phyloP scores from a whole-genome alignment of 2,888 invertebrate species.

The Watsonalla binaria region DNA sequence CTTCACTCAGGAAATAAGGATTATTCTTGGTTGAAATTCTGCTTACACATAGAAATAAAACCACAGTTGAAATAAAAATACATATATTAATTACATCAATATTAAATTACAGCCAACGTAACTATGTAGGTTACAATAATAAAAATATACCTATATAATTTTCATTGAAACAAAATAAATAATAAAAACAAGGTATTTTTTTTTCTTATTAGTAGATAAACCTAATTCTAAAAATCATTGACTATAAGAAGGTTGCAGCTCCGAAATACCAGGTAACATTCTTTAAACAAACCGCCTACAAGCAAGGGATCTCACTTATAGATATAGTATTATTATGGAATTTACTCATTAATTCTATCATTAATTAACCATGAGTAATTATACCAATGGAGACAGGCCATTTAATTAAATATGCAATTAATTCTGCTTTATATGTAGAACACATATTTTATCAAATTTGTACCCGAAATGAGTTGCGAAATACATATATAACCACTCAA shows the following conservation, averaged over 20 bases:
- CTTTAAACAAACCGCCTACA: slow-evolving; percentile 68
- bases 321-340: slow-evolving; percentile 72
- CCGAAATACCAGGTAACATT: slow-evolving; percentile 71
- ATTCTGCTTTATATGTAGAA: neutral
- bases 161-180: slow-evolving; percentile 77
- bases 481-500: too few species aligned
- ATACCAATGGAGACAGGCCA: slow-evolving; percentile 47
- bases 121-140: slow-evolving; percentile 78
- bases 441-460: neutral
- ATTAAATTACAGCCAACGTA: slow-evolving; percentile 79
- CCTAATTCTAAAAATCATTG: slow-evolving; percentile 72
- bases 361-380: slow-evolving; percentile 68
- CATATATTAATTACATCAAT: slow-evolving; percentile 80
- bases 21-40: too few species aligned
- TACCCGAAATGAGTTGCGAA: too few species aligned
- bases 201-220: slow-evolving; percentile 62
- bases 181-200: slow-evolving; percentile 75
- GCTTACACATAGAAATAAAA: slow-evolving; percentile 40
- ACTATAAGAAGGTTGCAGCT: slow-evolving; percentile 69
- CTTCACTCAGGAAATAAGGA: too few species aligned
- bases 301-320: slow-evolving; percentile 74
- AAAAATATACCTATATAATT: slow-evolving; percentile 78
- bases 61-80: slow-evolving; percentile 75
- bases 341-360: slow-evolving; percentile 72
- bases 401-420: slow-evolving; percentile 5